Conservation (phyloP, 2,888 invertebrate species). For the Ophonus ardosiacus region DNA sequence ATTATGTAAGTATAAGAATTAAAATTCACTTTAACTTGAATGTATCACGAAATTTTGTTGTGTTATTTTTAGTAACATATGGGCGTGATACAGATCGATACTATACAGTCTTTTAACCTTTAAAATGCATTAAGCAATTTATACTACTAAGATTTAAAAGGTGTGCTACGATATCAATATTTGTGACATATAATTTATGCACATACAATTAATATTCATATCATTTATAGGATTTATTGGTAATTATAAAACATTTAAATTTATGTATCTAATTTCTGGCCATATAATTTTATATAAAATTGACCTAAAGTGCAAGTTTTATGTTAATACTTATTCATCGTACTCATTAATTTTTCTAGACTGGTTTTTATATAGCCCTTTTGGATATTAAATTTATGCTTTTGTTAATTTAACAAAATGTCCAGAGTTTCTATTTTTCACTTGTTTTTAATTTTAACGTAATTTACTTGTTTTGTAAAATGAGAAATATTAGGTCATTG, state of each 20-base stretch:
- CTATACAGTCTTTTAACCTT: constrained; percentile 29
- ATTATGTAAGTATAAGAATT: constrained; percentile 33
- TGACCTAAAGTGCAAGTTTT: too few species aligned
- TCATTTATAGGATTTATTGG: not conserved
- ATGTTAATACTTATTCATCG: not conserved
- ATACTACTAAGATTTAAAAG: constrained; percentile 47
- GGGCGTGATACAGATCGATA: constrained; percentile 39
- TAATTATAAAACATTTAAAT: not conserved
- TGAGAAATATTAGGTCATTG: not conserved
- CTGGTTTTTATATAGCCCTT: not conserved
- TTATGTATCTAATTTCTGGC: not conserved
- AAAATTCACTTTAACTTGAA: constrained; percentile 12
- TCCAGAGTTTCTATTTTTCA: not conserved
- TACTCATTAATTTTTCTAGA: not conserved
- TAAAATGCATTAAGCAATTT: constrained; percentile 52
- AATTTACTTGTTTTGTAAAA: not conserved
- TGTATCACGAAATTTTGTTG: constrained; percentile 24
- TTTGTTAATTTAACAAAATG: not conserved
- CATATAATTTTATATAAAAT: not conserved
- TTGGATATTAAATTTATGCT: not conserved
- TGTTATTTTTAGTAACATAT: constrained; percentile 31
- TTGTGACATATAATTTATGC: constrained; percentile 46
- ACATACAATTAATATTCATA: constrained; percentile 29
- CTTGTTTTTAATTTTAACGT: not conserved
- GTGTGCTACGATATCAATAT: constrained; percentile 49